Conservation (phyloP, 2,113 vertebrate species). For the Calonectris borealis region DNA sequence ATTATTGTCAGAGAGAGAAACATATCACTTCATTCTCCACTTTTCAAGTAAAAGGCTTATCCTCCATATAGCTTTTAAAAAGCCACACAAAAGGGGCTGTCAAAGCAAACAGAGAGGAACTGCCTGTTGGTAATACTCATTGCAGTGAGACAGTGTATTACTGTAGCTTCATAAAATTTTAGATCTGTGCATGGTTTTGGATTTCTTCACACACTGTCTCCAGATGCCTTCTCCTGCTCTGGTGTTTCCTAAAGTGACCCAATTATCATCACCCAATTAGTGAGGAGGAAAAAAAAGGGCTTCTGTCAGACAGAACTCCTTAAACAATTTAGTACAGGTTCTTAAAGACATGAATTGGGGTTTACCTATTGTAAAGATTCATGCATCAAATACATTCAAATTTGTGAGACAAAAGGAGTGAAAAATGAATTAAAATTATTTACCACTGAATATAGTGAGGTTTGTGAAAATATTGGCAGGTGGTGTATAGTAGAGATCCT, state of each 20-base stretch:
- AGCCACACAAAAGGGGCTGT: not conserved
- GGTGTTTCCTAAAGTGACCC: constrained; percentile 58
- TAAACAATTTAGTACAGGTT: not conserved
- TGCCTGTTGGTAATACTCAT: not conserved
- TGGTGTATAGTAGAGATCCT: not conserved
- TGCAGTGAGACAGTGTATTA: not conserved
- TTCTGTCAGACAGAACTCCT: constrained; percentile 51
- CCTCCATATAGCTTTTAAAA: not conserved
- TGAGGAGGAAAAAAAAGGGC: constrained; percentile 38
- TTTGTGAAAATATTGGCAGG: constrained; percentile 39
- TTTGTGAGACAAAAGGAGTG: not conserved
- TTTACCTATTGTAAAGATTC: not conserved
- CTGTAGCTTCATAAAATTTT: constrained; percentile 26
- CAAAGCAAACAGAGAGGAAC: not conserved
- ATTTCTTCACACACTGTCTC: constrained; percentile 69
- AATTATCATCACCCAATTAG: constrained; percentile 72
- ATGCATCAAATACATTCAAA: not conserved
- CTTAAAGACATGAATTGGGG: not conserved
- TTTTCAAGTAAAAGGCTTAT: not conserved
- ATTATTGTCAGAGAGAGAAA: not conserved
- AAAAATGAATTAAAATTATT: constrained; percentile 23
- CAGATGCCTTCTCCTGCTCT: constrained; percentile 72
- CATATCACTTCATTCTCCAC: not conserved
- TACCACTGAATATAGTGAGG: not conserved
- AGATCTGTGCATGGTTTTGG: constrained; percentile 65